Evolutionary conservation across 2,113 vertebrate genomes (phyloP), one percentile per base, ranked within the genome.

Genomic region (Tretioscincus oriximinensis): DNA sequence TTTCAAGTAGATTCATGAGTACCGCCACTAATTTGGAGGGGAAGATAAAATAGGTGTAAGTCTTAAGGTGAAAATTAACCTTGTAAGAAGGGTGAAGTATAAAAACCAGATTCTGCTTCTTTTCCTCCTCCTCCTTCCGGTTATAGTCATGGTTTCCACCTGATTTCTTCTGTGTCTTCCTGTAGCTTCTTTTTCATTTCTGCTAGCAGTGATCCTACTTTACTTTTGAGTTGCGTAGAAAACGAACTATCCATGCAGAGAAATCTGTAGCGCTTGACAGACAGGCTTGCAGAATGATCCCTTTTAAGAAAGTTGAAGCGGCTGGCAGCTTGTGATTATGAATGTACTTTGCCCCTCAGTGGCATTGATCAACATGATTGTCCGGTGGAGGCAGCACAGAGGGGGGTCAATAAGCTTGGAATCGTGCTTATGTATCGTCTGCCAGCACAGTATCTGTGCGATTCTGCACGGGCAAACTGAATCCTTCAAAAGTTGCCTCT

Each of bases 181-280:
- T 14, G 58, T 4, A 16, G 11, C 2, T 6, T 31, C 35, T n/a
- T 4, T 29, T 18, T 4, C 24, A 3, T 51, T 35, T 1, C 24
- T 64, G 35, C 61, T 20, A 47, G 35, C 29, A 20, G 11, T 20
- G 29, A 18, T 16, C 29, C 9, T 54, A 72, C 29, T 24, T 31
- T 41, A 45, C 16, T 64, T 12, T 77, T 35, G 67, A 65, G 58
- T 51, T n/a, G 35, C 54, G 31, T 2, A n/a, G 22, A 65, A 72
- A 77, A 72, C 72, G 81, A 83, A 67, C 8, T 47, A 72, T 65
- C 72, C 58, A 20, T 60, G 26, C 28, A 63, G 73, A 28, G 60
- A n/a, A 45, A 41, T 76, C 49, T 28, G 54, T 31, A 28, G 63
- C 41, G 71, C 65, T 22, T 72, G 81, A 65, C 81, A 77, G 45